phyloP scores from a whole-genome alignment of 2,113 vertebrate genomes.

The Chaetura pelagica region DNA sequence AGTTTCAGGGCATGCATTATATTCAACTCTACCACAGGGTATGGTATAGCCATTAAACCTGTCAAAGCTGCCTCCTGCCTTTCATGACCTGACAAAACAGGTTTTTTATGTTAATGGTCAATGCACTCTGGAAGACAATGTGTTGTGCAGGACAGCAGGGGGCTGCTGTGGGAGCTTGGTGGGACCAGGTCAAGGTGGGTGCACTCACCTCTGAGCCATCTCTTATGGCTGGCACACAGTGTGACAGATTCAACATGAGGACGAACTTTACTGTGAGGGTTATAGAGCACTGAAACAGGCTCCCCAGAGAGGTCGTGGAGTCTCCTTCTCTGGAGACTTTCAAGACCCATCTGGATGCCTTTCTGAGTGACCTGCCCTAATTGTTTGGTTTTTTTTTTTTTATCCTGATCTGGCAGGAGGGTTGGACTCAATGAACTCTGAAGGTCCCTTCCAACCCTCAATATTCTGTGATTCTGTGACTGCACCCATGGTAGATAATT shows the following conservation, averaged over 20 bases:
- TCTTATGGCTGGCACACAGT: background rate
- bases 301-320: too few species aligned
- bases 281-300: too few species aligned
- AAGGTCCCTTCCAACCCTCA: too few species aligned
- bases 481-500: background rate
- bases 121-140: background rate
- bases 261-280: too few species aligned
- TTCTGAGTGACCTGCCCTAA: too few species aligned
- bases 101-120: background rate
- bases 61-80: background rate
- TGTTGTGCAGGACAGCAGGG: background rate
- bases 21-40: too few species aligned
- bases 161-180: background rate
- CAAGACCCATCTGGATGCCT: too few species aligned
- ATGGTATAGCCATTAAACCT: background rate
- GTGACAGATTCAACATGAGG: background rate
- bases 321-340: too few species aligned
- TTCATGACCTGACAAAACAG: background rate
- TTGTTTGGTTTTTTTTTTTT: too few species aligned
- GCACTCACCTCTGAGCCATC: background rate
- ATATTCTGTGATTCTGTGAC: too few species aligned
- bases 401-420: too few species aligned
- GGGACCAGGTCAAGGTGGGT: background rate
- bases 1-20: slow-evolving; percentile 21
- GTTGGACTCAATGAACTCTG: too few species aligned